These are phyloP conservation scores for Mesoligia furuncula DNA, from an alignment of 2,888 invertebrate genomes.

Conservation along the genomic window DNA sequence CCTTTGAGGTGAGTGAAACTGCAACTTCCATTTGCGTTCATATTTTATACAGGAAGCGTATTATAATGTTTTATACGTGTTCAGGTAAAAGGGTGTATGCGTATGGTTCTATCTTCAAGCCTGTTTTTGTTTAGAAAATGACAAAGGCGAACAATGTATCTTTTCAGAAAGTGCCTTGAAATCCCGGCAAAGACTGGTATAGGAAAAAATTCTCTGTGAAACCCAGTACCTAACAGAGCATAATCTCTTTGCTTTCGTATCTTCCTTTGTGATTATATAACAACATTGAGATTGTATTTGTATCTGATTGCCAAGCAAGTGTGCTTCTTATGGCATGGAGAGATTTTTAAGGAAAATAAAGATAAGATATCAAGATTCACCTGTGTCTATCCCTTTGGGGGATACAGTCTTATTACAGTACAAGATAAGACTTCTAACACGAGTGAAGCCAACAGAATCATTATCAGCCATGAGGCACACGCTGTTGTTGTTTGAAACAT, in stretches of 20 bases:
- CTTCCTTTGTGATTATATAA: constrained; percentile 5
- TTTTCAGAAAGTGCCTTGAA: not conserved
- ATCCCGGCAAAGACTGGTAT: not conserved
- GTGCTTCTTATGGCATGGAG: not conserved
- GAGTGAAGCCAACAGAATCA: not conserved
- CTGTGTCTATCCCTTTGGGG: not conserved
- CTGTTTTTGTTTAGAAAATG: constrained; percentile 17
- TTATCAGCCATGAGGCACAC: not conserved
- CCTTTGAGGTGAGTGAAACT: constrained; percentile 49
- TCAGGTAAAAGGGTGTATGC: constrained; percentile 45
- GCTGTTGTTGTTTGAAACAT: too few relatives aligned
- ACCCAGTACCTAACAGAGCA: constrained; percentile 2
- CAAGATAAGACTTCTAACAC: not conserved
- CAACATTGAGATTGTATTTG: constrained; percentile 1
- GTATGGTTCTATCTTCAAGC: not conserved
- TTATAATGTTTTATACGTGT: constrained; percentile 42
- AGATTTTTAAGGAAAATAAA: not conserved
- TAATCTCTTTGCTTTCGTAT: constrained; percentile 29
- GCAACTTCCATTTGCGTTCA: constrained; percentile 49
- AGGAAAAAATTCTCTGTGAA: not conserved
- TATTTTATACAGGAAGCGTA: constrained; percentile 43
- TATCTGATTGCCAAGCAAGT: not conserved
- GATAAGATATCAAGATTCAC: not conserved
- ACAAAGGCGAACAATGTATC: not conserved
- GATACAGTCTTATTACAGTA: not conserved